These are phyloP conservation scores for Ormia ochracea DNA, from an alignment of 2,888 invertebrate genomes.

Conservation along the genomic window DNA sequence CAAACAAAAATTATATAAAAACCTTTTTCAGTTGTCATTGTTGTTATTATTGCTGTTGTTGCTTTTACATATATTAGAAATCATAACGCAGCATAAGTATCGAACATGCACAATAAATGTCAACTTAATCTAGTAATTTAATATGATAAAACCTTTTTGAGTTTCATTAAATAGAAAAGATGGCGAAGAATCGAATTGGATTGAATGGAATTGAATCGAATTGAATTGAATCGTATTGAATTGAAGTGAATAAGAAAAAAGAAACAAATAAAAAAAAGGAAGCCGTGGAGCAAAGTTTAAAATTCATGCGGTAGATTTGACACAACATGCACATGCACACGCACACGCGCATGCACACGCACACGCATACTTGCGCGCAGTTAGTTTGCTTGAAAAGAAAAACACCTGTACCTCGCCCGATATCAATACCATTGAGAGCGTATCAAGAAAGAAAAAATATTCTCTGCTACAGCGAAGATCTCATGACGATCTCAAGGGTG, in stretches of 20 bases:
- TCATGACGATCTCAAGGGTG: neutral
- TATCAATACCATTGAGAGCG: slow-evolving; percentile 30
- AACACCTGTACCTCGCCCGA: slow-evolving; percentile 56
- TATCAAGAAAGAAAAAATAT: neutral
- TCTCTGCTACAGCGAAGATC: neutral
- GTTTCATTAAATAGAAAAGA: slow-evolving; percentile 13
- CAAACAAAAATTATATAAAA: neutral
- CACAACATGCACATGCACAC: neutral
- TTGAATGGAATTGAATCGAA: no score
- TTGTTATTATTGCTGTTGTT: neutral
- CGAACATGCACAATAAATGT: slow-evolving; percentile 49
- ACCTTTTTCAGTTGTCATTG: neutral
- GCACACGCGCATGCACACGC: neutral
- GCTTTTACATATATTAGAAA: neutral
- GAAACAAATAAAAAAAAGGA: neutral
- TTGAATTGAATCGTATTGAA: neutral
- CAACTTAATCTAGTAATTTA: slow-evolving; percentile 53
- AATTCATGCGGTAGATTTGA: no score
- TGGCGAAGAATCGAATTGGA: neutral
- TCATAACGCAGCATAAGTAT: slow-evolving; percentile 9
- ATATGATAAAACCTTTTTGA: slow-evolving; percentile 38
- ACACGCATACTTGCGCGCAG: neutral
- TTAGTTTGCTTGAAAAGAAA: neutral
- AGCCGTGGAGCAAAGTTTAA: neutral
- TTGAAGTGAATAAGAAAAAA: neutral